Evolutionary conservation across 2,113 vertebrate genomes (phyloP).

Genomic region (Python bivittatus): DNA sequence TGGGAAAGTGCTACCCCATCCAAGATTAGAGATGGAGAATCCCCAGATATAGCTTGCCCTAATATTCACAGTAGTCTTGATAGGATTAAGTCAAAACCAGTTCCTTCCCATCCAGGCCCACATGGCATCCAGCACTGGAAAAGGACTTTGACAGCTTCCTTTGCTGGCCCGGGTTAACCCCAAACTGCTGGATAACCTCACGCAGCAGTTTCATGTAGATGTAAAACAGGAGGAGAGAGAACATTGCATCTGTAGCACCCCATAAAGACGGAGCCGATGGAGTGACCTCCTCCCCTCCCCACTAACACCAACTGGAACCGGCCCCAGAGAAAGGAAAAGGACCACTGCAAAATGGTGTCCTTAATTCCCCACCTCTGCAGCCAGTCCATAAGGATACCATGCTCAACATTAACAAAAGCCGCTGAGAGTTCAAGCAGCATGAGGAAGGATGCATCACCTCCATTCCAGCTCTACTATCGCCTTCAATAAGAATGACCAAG

Average conservation of each 20-base stretch:
- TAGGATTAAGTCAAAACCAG: not conserved
- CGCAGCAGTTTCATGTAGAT: not conserved
- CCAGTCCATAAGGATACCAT: not conserved
- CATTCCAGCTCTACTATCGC: not conserved
- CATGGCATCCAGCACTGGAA: not conserved
- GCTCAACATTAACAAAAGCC: not conserved
- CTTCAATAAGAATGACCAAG: not conserved
- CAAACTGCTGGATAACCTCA: not conserved
- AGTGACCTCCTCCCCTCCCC: not conserved
- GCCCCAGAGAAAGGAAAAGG: not conserved
- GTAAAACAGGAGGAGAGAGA: not conserved
- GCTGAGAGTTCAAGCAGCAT: not conserved
- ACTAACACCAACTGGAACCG: not conserved
- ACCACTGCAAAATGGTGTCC: not conserved
- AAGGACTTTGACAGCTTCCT: not conserved
- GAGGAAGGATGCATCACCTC: not conserved
- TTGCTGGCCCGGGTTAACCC: not conserved
- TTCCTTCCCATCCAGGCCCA: not conserved
- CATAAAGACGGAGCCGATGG: not conserved
- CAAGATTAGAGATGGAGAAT: not conserved
- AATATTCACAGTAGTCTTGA: not conserved
- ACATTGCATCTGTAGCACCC: not conserved
- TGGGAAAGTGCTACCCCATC: not conserved
- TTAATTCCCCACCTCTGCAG: not conserved
- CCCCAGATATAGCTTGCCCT: not conserved